These are phyloP conservation scores for Ophion ventricosus DNA, from an alignment of 2,888 invertebrate genomes.

Conservation along the genomic window DNA sequence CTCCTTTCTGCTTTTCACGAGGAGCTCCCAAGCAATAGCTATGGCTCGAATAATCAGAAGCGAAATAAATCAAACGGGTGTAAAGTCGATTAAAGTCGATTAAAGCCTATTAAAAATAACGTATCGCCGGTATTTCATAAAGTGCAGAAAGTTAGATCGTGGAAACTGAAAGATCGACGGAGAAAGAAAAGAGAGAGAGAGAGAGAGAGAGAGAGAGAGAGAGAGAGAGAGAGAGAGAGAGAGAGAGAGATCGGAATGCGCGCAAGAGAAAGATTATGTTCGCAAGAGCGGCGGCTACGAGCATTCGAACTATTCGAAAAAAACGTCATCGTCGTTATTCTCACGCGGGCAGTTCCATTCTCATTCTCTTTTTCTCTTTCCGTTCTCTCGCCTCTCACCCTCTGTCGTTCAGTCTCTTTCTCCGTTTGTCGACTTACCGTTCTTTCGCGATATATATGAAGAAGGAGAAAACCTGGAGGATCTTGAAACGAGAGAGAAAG, in stretches of 20 bases:
- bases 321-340: constrained; percentile 69
- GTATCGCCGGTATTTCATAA: constrained; percentile 2
- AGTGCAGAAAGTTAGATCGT: constrained; percentile 34
- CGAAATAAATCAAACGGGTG: too few species aligned
- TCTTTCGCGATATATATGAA: constrained; percentile 55
- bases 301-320: constrained; percentile 68
- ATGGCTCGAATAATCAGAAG: too few species aligned
- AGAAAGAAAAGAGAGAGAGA: not conserved
- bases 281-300: constrained; percentile 30
- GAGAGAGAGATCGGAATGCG: constrained; percentile 31
- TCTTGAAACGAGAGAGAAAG: constrained; percentile 1
- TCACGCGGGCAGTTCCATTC: constrained; percentile 52
- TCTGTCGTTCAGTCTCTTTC: constrained; percentile 29
- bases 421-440: constrained; percentile 44
- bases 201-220: constrained; percentile 1
- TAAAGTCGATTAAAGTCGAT: not conserved
- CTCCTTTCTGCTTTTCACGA: too few species aligned
- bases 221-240: constrained; percentile 11
- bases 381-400: too few species aligned
- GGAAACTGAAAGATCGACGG: not conserved
- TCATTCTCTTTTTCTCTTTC: constrained; percentile 48
- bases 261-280: constrained; percentile 37
- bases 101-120: not conserved
- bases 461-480: constrained; percentile 34
- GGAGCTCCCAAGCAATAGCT: too few species aligned